Base-by-base conservation (phyloP, 2,113 vertebrate species). In the Aptenodytes forsteri region DNA sequence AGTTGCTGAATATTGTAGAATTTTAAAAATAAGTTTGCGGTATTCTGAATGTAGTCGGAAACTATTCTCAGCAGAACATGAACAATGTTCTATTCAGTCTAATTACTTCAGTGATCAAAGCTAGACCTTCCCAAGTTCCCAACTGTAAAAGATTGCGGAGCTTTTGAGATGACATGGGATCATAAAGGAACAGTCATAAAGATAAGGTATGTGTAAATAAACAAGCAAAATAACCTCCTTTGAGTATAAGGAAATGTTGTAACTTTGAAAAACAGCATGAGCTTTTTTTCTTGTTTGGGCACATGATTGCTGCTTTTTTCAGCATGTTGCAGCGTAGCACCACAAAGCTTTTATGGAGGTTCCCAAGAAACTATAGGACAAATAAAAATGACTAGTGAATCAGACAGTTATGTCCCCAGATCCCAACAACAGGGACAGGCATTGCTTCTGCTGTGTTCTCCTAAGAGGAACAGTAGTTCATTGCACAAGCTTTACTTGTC, bases 81-180 rank as follows among this genome's bases (percentile, higher is more conserved):
- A 97, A 96, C 96, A 89, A 92, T 95, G 84, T 77, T 82, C 92
- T 36, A 69, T 97, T 97, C 84, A 96, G 59, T 56, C 72, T 93
- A 94, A 93, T 98, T 72, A 54, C 94, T 71, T 88, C 87, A 47
- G 49, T 91, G 96, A 98, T 97, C 95, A 98, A 97, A 98, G 97
- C 94, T 95, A 93, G 94, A 87, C 81, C 70, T 95, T 97, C 94
- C 95, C 79, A 85, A 78, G 88, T 81, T 87, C 64, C 77, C 80
- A 70, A 66, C 85, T 93, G 83, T 46, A 70, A 67, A 96, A 96
- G 86, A 93, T 76, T 47, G 10, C 58, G 6, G 42, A 96, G 83
- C 80, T 93, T 97, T 95, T 78, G 93, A 96, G 96, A 64, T 95
- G 92, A 90, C 80, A 95, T 38, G 90, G 93, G n/a, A 73, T 59